Evolutionary conservation across 2,797 vertebrate genomes (phyloP).

Genomic region (Hemibagrus guttatus): DNA sequence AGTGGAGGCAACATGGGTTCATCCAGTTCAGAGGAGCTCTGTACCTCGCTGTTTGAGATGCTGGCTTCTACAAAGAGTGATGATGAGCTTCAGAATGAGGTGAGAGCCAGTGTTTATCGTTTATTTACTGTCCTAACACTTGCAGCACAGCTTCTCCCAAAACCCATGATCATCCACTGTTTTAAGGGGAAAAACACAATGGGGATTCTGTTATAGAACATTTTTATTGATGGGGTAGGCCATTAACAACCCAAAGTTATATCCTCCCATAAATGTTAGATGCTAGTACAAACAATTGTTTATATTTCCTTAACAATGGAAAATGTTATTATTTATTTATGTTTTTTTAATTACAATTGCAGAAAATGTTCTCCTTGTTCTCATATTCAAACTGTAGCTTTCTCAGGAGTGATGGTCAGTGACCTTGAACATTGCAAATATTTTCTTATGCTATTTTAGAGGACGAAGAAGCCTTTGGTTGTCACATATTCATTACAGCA

Average conservation of each 20-base stretch:
- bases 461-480: too few species aligned
- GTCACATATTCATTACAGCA: too few species aligned
- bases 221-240: background rate
- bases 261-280: background rate
- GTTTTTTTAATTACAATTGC: too few species aligned
- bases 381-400: background rate
- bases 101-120: slow-evolving; percentile 62
- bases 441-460: background rate
- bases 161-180: background rate
- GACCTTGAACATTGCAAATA: background rate
- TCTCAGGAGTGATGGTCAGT: background rate
- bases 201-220: background rate
- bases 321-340: too few species aligned
- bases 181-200: background rate
- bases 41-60: slow-evolving; percentile 93
- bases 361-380: background rate
- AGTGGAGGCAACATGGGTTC: slow-evolving; percentile 80
- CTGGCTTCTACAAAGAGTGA: slow-evolving; percentile 88
- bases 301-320: too few species aligned
- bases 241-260: background rate
- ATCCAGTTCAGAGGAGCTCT: slow-evolving; percentile 89
- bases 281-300: too few species aligned
- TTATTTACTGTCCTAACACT: background rate
- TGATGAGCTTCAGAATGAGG: slow-evolving; percentile 97
- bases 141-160: too few species aligned